A percentile compares a stretch with the other conserved stretches of the same genome.
Evolutionary conservation across 2,113 vertebrate genomes (phyloP).

Genomic region (Podocnemis expansa): DNA sequence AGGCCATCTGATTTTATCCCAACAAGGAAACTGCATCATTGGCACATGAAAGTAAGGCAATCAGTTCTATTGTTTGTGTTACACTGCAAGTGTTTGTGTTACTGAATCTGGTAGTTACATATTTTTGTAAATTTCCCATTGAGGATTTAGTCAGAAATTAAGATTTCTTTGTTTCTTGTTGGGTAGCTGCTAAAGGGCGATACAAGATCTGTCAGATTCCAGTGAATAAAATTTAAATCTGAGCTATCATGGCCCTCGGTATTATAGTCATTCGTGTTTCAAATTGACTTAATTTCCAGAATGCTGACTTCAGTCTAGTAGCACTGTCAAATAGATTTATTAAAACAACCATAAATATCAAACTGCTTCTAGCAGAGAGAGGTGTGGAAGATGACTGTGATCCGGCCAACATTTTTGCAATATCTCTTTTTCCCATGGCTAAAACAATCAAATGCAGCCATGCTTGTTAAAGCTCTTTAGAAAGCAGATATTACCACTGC

Average conservation of each 20-base stretch:
- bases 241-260: not conserved
- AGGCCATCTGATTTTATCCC: not conserved
- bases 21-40: not conserved
- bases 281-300: not conserved
- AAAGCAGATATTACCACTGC: constrained; percentile 18
- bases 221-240: not conserved
- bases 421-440: not conserved
- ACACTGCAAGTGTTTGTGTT: not conserved
- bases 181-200: not conserved
- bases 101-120: not conserved
- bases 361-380: not conserved
- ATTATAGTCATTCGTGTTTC: not conserved
- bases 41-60: not conserved
- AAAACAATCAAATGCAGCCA: not conserved
- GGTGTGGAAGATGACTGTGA: not conserved
- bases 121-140: not conserved
- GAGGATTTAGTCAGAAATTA: not conserved
- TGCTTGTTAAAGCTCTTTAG: not conserved
- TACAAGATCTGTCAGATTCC: not conserved
- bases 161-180: not conserved
- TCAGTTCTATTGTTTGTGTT: rapidly evolving
- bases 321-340: not conserved
- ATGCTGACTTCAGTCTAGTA: not conserved
- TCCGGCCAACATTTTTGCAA: not conserved
- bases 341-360: not conserved